Evolutionary conservation across 2,797 vertebrate species (phyloP).

Genomic region (Acestrorhynchus altus): DNA sequence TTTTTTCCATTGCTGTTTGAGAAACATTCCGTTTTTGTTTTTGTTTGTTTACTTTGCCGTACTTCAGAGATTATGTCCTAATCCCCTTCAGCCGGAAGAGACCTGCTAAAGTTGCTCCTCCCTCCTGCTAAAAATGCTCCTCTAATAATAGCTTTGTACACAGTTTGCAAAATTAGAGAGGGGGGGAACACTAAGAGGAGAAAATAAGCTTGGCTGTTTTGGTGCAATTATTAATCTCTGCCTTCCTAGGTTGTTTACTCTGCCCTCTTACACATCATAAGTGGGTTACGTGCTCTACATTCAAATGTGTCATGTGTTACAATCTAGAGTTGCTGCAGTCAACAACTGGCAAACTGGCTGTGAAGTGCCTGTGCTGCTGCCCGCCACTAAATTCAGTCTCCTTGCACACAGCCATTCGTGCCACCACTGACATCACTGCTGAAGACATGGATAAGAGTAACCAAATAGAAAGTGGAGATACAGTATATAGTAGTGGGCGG

Average conservation of each 20-base stretch:
- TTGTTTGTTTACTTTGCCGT: constrained; percentile 52
- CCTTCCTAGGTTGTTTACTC: constrained; percentile 47
- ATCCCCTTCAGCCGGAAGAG: constrained; percentile 26
- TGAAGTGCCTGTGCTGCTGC: constrained; percentile 29
- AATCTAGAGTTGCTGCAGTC: constrained; percentile 73
- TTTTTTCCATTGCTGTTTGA: constrained; percentile 40
- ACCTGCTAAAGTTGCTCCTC: constrained; percentile 9
- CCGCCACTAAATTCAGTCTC: constrained; percentile 6
- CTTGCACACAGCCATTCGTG: neutral
- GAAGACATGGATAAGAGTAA: constrained; percentile 5
- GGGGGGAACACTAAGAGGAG: constrained; percentile 61
- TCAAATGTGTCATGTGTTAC: constrained; percentile 89
- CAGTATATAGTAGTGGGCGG: constrained; percentile 21
- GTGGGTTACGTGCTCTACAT: constrained; percentile 85
- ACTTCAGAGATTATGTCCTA: constrained; percentile 2
- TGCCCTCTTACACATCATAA: constrained; percentile 47
- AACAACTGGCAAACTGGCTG: constrained; percentile 28
- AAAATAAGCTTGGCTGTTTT: constrained; percentile 59
- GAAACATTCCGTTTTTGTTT: constrained; percentile 56
- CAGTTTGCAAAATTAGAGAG: constrained; percentile 58
- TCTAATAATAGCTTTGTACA: constrained; percentile 26
- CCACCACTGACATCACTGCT: constrained; percentile 14
- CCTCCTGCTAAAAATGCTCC: constrained; percentile 19
- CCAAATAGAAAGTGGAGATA: neutral
- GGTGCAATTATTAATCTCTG: constrained; percentile 49